Evolutionary conservation across 2,113 vertebrate genomes (phyloP), one percentile per base, ranked within the genome.

Genomic region (Corythoichthys haematopterus): DNA sequence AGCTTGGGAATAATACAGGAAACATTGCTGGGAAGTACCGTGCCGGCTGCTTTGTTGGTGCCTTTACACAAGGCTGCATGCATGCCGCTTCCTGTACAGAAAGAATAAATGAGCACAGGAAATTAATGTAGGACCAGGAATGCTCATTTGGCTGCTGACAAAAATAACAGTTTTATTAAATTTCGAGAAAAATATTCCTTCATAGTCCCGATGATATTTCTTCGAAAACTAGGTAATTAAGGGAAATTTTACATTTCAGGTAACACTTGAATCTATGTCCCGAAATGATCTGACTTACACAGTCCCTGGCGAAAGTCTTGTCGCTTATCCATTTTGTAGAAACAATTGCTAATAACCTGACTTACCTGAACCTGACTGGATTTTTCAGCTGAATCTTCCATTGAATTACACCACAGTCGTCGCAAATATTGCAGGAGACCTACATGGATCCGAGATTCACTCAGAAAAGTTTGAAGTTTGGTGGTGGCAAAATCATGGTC

Each of bases 41-140:
- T 62, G 69, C 70, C 63, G 72, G 71, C 77, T 78, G 82, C 52
- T 55, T 55, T 55, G 1, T 33, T 33, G 52, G 67, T 66, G 69
- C 68, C 71, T 76, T 82, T 74, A 85, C 71, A 69, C 68, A 62
- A 73, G 68, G 76, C 75, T 82, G 79, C 83, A 78, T 80, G 78
- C 66, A 78, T 80, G 78, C 66, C 80, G 70, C 69, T 81, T 55
- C 70, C 56, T 68, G 64, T 70, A 53, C 63, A 66, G 50, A 76
- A 65, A 8, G 46, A 69, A 69, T 69, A 71, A 76, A 68, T 46
- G 60, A 72, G 78, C 52, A 15, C 77, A 72, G 71, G 58, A 55
- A 77, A 56, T 43, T 43, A 5, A 43, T 7, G 40, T 43, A 67
- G 45, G 56, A 61, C 66, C 52, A 37, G 5, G 71, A 64, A 69